Conservation (phyloP, 1,140 invertebrate genomes). For the Argopecten irradians region DNA sequence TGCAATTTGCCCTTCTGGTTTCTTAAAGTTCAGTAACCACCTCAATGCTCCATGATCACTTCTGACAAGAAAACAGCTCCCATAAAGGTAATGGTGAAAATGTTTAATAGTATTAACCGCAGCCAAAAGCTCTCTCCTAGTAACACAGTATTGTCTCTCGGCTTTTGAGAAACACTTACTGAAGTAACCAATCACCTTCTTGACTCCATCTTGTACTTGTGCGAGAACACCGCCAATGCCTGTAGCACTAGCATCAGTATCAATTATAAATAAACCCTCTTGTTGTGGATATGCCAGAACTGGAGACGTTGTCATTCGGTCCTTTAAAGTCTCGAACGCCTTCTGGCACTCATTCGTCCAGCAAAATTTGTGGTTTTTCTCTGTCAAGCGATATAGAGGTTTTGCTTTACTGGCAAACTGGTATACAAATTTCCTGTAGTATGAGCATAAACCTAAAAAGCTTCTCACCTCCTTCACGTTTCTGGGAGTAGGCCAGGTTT, state of each 20-base stretch:
- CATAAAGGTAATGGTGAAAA: not conserved
- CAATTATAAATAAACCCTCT: not conserved
- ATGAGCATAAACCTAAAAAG: conserved; percentile 32
- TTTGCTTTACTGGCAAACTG: conserved; percentile 36
- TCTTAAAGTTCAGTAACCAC: conserved; percentile 34
- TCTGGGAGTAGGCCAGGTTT: not conserved
- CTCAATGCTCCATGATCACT: not conserved
- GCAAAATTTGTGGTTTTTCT: conserved; percentile 30
- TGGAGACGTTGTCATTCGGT: conserved; percentile 19
- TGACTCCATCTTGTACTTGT: not conserved
- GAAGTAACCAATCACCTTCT: not conserved
- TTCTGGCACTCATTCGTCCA: conserved; percentile 30
- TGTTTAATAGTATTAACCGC: not conserved
- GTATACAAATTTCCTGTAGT: conserved; percentile 44
- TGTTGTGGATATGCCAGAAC: conserved; percentile 33
- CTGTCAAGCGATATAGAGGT: conserved; percentile 34
- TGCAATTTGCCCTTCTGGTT: conserved; percentile 36
- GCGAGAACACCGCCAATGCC: not conserved
- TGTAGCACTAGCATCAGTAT: not conserved
- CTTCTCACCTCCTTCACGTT: not conserved
- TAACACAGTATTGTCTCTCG: not conserved
- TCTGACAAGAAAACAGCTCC: not conserved
- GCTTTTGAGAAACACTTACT: not conserved
- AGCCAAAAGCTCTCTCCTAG: not conserved
- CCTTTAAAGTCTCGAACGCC: conserved; percentile 41